phyloP scores from a whole-genome alignment of 2,888 invertebrate species.

The Drosophila ezoana region DNA sequence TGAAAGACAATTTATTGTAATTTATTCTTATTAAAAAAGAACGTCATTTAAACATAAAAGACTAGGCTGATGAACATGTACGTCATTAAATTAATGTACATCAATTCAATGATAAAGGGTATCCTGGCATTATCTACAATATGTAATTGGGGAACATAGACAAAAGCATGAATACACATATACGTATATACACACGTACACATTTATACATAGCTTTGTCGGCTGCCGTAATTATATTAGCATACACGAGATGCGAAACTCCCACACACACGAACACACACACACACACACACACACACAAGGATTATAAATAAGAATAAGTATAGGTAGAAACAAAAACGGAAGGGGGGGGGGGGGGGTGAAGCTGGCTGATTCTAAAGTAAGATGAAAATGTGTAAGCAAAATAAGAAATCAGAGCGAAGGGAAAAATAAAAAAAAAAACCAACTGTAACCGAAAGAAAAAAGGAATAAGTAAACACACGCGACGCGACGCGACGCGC shows the following conservation, averaged over 20 bases:
- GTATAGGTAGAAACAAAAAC: conserved; percentile 20
- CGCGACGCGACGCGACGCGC: conserved; percentile 39
- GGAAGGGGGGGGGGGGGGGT: not conserved
- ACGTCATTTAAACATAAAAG: too few species aligned
- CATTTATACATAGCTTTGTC: conserved; percentile 1
- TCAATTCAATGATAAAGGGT: too few species aligned
- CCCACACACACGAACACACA: not conserved
- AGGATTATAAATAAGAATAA: conserved; percentile 13
- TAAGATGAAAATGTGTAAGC: conserved; percentile 42
- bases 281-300: conserved; percentile 2
- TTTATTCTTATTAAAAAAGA: too few species aligned
- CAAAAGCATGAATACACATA: not conserved
- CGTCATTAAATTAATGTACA: too few species aligned
- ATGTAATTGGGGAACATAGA: not conserved
- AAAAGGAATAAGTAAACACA: conserved; percentile 31
- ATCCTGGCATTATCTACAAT: too few species aligned
- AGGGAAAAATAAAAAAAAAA: conserved; percentile 45
- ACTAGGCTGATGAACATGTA: too few species aligned
- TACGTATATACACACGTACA: conserved; percentile 2
- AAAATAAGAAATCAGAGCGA: conserved; percentile 44
- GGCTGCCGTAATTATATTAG: conserved; percentile 6
- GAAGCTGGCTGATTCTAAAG: conserved; percentile 17
- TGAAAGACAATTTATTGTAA: too few species aligned
- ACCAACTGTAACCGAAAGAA: conserved; percentile 24
- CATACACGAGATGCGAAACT: conserved; percentile 11